phyloP scores from a whole-genome alignment of 2,797 vertebrate species.

The Alca torda region DNA sequence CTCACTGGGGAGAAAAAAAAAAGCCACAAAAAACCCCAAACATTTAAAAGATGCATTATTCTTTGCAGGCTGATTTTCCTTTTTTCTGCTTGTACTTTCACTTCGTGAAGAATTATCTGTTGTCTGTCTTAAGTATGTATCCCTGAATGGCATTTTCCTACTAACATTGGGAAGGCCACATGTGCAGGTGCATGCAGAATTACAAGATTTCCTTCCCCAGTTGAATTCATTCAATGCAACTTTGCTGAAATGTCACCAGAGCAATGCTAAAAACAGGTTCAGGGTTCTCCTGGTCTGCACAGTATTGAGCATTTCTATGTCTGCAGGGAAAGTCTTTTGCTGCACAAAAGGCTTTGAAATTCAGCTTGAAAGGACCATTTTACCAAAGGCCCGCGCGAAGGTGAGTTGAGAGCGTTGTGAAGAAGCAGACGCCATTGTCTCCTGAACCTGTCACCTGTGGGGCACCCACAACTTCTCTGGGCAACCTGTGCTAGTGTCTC shows the following conservation, averaged over 20 bases:
- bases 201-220: not conserved
- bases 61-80: not conserved
- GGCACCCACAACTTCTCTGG: not conserved
- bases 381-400: too few relatives aligned
- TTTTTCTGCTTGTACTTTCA: not conserved
- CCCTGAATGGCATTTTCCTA: not conserved
- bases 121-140: not conserved
- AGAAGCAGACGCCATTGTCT: not conserved
- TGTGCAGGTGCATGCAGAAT: rapidly evolving
- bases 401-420: not conserved
- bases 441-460: not conserved
- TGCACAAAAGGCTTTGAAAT: not conserved
- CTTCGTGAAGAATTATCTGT: not conserved
- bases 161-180: not conserved
- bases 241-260: not conserved
- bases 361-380: not conserved
- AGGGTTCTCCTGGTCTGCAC: not conserved
- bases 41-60: not conserved
- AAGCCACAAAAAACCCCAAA: too few relatives aligned
- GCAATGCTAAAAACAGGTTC: not conserved
- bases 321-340: not conserved
- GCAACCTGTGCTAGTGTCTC: not conserved
- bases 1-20: not conserved
- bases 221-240: not conserved
- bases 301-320: not conserved